Base-by-base conservation (phyloP, 2,113 vertebrate genomes). In the Catharus bicknelli region DNA sequence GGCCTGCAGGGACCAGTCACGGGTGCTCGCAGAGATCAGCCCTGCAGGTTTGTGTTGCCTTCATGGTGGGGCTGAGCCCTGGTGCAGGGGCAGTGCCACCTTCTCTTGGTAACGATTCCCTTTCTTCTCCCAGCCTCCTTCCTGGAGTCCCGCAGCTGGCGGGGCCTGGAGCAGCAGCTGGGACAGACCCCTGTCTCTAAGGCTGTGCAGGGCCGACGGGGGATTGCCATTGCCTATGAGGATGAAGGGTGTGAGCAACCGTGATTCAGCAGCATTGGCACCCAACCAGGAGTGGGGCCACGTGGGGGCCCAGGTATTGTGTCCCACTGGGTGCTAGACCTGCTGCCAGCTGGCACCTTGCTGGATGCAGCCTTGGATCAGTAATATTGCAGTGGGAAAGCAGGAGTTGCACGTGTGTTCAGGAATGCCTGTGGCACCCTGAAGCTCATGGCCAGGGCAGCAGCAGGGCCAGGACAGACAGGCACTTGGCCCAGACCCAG, bases 211-310 rank as follows among this genome's bases (percentile, higher is more conserved):
- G 99, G 99, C 76, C 98, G 98, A 78, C 98, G 97, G 86, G 99
- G 99, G 47, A 98, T 99, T 63, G 99, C 99, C 51, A 99, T 99
- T 16, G 99, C 99, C 78, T 99, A 99, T 2, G 99, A 99, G 79
- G 98, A 99, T 0, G 99, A 99, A 76, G 95, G 88, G 11, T 76
- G 11, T 27, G 76, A 96, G 83, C 95, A 96, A 82, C 63, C 51
- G 4, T 91, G 75, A 90, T n/a, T 2, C 7, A 10, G 72, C 57
- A 67, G 34, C 22, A 0, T 1, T 3, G 1, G n/a, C 54, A 76
- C 14, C 15, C 34, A 50, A 4, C 22, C 45, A 23, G 42, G 43
- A 86, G 27, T 3, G 1, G 55, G 21, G 13, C 8, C 0, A 0
- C 19, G 70, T 1, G 7, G 16, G 30, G 16, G 7, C 68, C 26